These are phyloP conservation scores for Python bivittatus DNA, from an alignment of 2,113 vertebrate genomes.

Conservation along the genomic window DNA sequence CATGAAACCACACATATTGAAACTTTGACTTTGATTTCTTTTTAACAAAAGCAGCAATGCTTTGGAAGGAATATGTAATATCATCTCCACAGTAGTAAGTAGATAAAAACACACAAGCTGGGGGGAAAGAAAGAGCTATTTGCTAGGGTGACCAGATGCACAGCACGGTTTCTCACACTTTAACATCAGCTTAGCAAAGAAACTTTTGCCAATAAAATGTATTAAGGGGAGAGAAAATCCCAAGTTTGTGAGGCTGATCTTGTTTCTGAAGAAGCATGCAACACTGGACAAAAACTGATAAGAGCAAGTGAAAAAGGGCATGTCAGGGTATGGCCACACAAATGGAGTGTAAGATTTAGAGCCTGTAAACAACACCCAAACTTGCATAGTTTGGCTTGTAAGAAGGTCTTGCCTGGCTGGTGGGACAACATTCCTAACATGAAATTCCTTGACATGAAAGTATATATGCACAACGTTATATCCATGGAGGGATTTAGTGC, in stretches of 20 bases:
- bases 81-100: too few relatives aligned
- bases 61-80: background rate
- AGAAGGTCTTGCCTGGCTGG: background rate
- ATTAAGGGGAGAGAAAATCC: too few relatives aligned
- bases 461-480: fast-evolving
- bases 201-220: too few relatives aligned
- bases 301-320: background rate
- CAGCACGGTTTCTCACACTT: too few relatives aligned
- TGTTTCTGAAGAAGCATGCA: background rate
- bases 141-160: too few relatives aligned
- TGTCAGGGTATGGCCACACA: background rate
- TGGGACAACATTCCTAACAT: background rate
- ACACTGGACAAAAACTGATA: background rate
- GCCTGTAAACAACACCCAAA: fast-evolving
- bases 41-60: background rate
- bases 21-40: background rate
- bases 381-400: background rate
- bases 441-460: constrained; percentile 1
- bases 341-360: fast-evolving
- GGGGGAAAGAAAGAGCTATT: too few relatives aligned
- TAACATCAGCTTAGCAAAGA: too few relatives aligned
- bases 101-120: too few relatives aligned
- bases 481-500: background rate
- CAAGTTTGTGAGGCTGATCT: too few relatives aligned
- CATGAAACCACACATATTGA: background rate